Evolutionary conservation across 2,888 invertebrate species (phyloP).

Genomic region (Thysanoteuthis rhombus): DNA sequence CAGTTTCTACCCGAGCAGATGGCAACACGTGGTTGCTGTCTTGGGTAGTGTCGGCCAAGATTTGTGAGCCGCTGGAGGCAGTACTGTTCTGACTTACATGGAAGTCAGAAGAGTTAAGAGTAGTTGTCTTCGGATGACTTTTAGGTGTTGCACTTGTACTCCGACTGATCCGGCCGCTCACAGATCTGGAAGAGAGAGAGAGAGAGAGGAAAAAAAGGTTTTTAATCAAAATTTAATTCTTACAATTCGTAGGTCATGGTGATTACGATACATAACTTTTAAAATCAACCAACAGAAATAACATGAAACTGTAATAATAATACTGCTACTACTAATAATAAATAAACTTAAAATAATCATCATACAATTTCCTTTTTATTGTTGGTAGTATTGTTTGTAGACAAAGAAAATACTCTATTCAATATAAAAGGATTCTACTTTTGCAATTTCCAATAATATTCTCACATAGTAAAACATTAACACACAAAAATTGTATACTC

Average conservation of each 20-base stretch:
- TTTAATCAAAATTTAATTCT: background rate
- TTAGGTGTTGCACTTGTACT: conserved; percentile 67
- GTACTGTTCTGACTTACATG: conserved; percentile 55
- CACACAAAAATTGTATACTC: too few relatives aligned
- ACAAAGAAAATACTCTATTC: background rate
- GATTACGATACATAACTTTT: background rate
- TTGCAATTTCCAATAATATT: too few relatives aligned
- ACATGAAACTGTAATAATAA: background rate
- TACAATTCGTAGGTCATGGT: background rate
- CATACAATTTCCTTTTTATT: too few relatives aligned
- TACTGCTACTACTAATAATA: background rate
- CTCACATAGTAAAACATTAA: too few relatives aligned
- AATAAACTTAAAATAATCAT: background rate
- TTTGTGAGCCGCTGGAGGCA: conserved; percentile 65
- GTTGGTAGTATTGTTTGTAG: background rate
- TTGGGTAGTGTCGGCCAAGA: conserved; percentile 49
- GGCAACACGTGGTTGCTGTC: conserved; percentile 39
- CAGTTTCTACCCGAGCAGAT: conserved; percentile 51
- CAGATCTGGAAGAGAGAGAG: conserved; percentile 54
- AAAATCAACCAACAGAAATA: background rate
- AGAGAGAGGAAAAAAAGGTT: background rate
- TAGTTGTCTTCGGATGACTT: conserved; percentile 58
- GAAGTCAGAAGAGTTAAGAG: conserved; percentile 63
- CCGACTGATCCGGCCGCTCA: conserved; percentile 65
- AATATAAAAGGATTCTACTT: too few relatives aligned